These are phyloP conservation scores for Clarias batrachus DNA, from an alignment of 2,113 vertebrate genomes.

Conservation along the genomic window DNA sequence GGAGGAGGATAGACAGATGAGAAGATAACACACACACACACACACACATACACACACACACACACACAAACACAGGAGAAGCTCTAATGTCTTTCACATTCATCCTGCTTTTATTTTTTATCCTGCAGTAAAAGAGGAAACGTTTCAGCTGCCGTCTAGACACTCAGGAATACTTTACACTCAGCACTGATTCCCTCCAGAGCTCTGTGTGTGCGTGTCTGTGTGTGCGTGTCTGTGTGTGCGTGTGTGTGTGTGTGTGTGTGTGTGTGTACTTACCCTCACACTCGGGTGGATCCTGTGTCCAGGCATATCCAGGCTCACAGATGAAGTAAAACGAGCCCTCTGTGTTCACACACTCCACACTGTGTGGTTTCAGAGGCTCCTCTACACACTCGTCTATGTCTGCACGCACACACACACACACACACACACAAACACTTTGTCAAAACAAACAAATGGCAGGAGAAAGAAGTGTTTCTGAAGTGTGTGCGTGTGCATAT, in stretches of 20 bases:
- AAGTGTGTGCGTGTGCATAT: background rate
- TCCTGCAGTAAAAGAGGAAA: slow-evolving; percentile 64
- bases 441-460: background rate
- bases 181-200: background rate
- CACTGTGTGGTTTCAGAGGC: slow-evolving; percentile 78
- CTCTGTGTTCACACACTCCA: slow-evolving; percentile 86
- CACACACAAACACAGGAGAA: background rate
- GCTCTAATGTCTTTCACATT: slow-evolving; percentile 52
- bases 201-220: background rate
- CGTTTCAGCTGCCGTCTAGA: slow-evolving; percentile 71
- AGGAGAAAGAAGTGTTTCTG: background rate
- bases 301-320: slow-evolving; percentile 81
- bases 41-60: slow-evolving; percentile 6
- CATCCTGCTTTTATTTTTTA: slow-evolving; percentile 56
- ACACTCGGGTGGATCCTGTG: slow-evolving; percentile 73
- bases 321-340: slow-evolving; percentile 88
- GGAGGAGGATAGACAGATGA: background rate
- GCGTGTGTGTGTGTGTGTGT: background rate
- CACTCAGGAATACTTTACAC: slow-evolving; percentile 41
- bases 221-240: slow-evolving; percentile 6
- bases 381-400: slow-evolving; percentile 85
- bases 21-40: background rate
- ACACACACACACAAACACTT: slow-evolving; percentile 20
- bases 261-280: slow-evolving; percentile 76
- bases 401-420: slow-evolving; percentile 70